Base-by-base conservation (phyloP, 2,113 vertebrate species). In the Pogona vitticeps region DNA sequence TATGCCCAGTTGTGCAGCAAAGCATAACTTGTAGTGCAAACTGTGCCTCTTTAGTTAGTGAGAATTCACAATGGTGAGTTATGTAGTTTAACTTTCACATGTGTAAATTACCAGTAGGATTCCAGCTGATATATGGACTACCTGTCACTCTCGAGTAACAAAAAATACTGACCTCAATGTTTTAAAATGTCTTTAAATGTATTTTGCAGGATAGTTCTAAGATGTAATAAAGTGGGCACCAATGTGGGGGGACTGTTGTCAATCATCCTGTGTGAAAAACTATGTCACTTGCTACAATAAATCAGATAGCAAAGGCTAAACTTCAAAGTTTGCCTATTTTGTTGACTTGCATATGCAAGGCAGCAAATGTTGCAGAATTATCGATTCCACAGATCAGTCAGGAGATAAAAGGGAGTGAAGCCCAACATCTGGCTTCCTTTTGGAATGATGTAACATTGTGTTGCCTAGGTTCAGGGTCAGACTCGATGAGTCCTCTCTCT, bases 391-490 rank as follows among this genome's bases (percentile, higher is more conserved):
- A 78, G 1, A 0, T 90, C 61, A 91, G 14, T 58, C 89, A 73
- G 58, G n/a, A 80, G 78, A 90, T 92, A 91, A 92, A 93, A 90
- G 90, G 88, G 80, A 88, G 83, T 23, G 89, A 89, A 75, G 78
- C 88, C 88, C 71, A 87, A 91, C 94, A 92, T 95, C 94, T 95
- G 94, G 91, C 33, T 61, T 65, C 46, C 81, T 80, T 75, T 83
- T 80, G 83, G 17, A 89, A 91, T 86, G 15, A 36, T 59, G 73
- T 87, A 76, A 17, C 42, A 31, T 0, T 0, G 91, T 84, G 70
- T 95, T 95, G 91, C 95, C 95, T 68, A 80, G 78, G 82, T 20
- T 90, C 83, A 86, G 86, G 92, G 91, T 94, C 93, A 94, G 88
- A 84, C 92, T 86, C 92, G 63, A 86, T 83, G 90, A 89, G 91